These are phyloP conservation scores for Bergia sp. DNA, from an alignment of 92 coral and sea anemone genomes.

Conservation along the genomic window DNA sequence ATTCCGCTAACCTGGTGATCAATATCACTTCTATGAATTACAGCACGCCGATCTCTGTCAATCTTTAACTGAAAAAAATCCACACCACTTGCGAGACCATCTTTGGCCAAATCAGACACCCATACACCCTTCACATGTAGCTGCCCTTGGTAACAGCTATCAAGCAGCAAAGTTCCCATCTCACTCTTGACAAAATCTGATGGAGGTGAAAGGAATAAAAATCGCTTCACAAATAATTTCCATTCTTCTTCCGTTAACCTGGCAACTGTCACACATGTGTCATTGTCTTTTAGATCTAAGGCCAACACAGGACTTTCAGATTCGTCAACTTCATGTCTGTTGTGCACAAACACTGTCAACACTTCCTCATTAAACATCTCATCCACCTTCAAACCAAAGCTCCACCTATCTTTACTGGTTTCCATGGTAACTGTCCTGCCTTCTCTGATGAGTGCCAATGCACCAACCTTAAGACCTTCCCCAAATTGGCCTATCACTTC, in stretches of 20 bases:
- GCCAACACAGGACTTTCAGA: constrained; percentile 1
- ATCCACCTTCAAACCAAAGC: constrained; percentile 51
- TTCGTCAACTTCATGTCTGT: constrained; percentile 42
- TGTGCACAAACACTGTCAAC: constrained; percentile 55
- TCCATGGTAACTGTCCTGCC: constrained; percentile 61
- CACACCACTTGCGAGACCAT: constrained; percentile 60
- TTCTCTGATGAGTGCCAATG: constrained; percentile 59
- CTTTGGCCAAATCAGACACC: constrained; percentile 59
- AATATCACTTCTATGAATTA: constrained; percentile 59
- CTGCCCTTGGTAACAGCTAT: constrained; percentile 43
- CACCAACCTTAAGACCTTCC: constrained; percentile 65
- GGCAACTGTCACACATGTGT: constrained; percentile 53
- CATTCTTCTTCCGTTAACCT: constrained; percentile 48
- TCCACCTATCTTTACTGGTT: constrained; percentile 62
- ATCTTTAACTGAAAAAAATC: constrained; percentile 57
- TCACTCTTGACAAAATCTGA: constrained; percentile 44
- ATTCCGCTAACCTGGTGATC: constrained; percentile 64
- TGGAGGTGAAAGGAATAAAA: constrained; percentile 62
- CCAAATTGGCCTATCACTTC: constrained; percentile 69
- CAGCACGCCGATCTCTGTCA: constrained; percentile 67
- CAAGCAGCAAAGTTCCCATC: constrained; percentile 49
- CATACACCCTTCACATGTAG: constrained; percentile 62
- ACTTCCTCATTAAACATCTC: constrained; percentile 59
- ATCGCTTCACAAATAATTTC: constrained; percentile 42
- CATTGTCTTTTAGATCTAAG: constrained; percentile 21